Evolutionary conservation across 2,113 vertebrate genomes (phyloP), one percentile per base, ranked within the genome.

Genomic region (Megalops atlanticus): DNA sequence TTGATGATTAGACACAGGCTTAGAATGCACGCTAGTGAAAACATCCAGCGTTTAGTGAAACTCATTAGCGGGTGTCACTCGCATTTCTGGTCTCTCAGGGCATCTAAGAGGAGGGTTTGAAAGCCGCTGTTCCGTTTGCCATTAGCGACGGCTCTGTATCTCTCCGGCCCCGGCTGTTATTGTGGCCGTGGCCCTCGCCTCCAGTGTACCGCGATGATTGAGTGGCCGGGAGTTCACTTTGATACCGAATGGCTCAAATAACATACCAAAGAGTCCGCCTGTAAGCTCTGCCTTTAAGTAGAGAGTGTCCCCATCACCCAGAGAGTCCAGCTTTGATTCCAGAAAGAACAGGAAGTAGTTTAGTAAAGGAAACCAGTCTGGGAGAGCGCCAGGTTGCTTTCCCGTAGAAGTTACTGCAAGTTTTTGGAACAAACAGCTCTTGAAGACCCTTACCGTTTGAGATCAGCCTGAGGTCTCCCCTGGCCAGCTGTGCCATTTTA

Each of bases 341-440:
- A 38, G 89, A 76, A 82, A 81, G 81, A 85, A 85, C 85, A 93
- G 91, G 90, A 92, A 94, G 85, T 83, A 80, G 83, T 89, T 84
- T 80, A 85, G 85, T 83, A 81, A 74, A 88, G 89, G 86, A 92
- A 91, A 89, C 87, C 68, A 85, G 85, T 76, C 80, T 85, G 84
- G 90, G 80, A 84, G 82, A 72, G 85, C 85, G 86, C 88, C 86
- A 85, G 90, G 80, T 84, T 83, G 86, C 84, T 83, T 92, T 93
- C 88, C 91, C 89, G 88, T 86, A 86, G 84, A 84, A 69, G 40
- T 79, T 87, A 84, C 70, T 83, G 86, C 89, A 87, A n/a, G 87
- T 85, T 74, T 68, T 71, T 79, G 73, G 82, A 84, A 74, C 71
- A 72, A 87, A 77, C 38, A 82, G 73, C 24, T 3, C 70, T 82